A percentile compares a stretch with the other conserved stretches of the same genome.
Conservation (phyloP, 2,113 vertebrate species). For the Dasyurus viverrinus region DNA sequence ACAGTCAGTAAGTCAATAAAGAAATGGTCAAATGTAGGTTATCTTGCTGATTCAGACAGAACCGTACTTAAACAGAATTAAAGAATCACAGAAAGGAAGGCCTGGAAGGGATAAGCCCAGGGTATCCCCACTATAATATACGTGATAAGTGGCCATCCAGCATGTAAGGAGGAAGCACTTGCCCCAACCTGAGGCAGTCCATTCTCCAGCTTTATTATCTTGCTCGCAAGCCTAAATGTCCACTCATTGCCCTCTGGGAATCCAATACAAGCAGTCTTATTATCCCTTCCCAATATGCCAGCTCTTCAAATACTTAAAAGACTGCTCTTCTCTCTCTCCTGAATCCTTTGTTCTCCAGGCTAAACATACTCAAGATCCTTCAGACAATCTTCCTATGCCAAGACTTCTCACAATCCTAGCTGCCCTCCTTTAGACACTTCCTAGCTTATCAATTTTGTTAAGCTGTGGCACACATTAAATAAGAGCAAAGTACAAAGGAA, state of each 20-base stretch:
- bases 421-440: not conserved
- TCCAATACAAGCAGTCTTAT: too few relatives aligned
- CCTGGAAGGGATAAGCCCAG: not conserved
- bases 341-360: too few relatives aligned
- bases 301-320: too few relatives aligned
- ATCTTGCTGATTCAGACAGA: not conserved
- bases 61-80: not conserved
- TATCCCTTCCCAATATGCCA: too few relatives aligned
- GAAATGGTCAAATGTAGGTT: not conserved
- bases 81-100: not conserved
- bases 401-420: not conserved
- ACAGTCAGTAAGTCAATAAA: not conserved
- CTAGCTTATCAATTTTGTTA: not conserved
- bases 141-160: not conserved
- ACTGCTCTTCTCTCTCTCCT: too few relatives aligned
- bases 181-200: too few relatives aligned
- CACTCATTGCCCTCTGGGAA: too few relatives aligned
- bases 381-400: too few relatives aligned
- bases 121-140: not conserved
- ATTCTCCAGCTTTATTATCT: too few relatives aligned
- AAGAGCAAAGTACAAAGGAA: not conserved
- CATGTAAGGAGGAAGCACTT: not conserved
- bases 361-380: too few relatives aligned
- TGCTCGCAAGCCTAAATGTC: too few relatives aligned
- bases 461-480: not conserved